These are phyloP conservation scores for Macroteleia sp. DNA, from an alignment of 2,888 invertebrate species.

Conservation along the genomic window DNA sequence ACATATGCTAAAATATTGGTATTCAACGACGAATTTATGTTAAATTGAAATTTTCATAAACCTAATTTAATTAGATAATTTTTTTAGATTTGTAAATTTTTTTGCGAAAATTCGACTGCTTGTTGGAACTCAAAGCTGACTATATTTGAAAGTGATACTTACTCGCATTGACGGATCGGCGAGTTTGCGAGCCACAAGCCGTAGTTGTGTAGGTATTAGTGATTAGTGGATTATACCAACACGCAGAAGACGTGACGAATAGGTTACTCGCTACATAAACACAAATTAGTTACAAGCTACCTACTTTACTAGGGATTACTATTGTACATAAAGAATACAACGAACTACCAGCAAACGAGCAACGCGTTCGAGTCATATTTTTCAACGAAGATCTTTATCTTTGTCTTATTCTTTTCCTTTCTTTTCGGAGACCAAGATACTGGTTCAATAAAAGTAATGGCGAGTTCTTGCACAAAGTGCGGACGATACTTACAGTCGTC, in stretches of 20 bases:
- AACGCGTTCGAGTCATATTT: conserved; percentile 54
- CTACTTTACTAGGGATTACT: conserved; percentile 74
- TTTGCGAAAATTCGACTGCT: too few species aligned
- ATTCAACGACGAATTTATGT: too few species aligned
- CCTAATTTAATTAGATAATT: too few species aligned
- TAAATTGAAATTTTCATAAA: too few species aligned
- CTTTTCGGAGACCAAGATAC: conserved; percentile 2
- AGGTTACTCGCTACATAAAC: conserved; percentile 83
- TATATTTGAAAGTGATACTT: conserved; percentile 74
- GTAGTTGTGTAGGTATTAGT: conserved; percentile 78
- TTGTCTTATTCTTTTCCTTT: conserved; percentile 8
- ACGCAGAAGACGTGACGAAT: conserved; percentile 78
- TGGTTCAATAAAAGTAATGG: conserved; percentile 18
- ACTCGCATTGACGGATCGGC: conserved; percentile 76
- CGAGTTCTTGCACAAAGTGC: neutral
- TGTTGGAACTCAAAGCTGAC: conserved; percentile 48
- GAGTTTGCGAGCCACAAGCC: conserved; percentile 80
- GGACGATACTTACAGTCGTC: conserved; percentile 55
- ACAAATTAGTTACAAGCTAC: conserved; percentile 83
- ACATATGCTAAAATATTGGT: too few species aligned
- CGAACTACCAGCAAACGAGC: conserved; percentile 57
- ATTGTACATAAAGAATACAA: conserved; percentile 57
- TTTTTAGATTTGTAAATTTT: too few species aligned
- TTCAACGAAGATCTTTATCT: conserved; percentile 26
- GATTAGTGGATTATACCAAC: conserved; percentile 82